Percentiles rank a stretch among this genome's conserved stretches.
Evolutionary conservation across 2,888 invertebrate species (phyloP).

Genomic region (Hemicrepidius hirtus): DNA sequence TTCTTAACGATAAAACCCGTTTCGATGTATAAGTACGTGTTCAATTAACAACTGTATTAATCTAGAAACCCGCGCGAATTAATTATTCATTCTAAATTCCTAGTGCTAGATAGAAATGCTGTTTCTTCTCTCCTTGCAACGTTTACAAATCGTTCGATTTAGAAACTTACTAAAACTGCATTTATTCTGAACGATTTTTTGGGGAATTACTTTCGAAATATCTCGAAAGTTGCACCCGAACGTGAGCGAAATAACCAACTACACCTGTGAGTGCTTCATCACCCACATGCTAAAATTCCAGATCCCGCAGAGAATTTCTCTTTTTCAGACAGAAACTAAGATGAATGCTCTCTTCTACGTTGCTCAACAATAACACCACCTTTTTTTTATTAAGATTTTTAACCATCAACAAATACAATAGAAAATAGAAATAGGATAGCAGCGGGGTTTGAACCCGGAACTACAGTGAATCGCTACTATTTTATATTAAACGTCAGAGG

Average conservation of each 20-base stretch:
- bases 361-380: too few species aligned
- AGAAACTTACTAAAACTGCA: slow-evolving; percentile 23
- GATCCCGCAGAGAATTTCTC: too few species aligned
- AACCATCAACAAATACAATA: too few species aligned
- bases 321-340: neutral
- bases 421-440: too few species aligned
- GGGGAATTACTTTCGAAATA: slow-evolving; percentile 23
- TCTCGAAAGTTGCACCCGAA: slow-evolving; percentile 25
- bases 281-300: too few species aligned
- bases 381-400: too few species aligned
- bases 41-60: slow-evolving; percentile 35
- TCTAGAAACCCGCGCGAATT: slow-evolving; percentile 24
- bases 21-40: slow-evolving; percentile 22
- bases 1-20: slow-evolving; percentile 36
- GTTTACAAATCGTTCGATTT: slow-evolving; percentile 21
- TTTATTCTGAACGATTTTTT: slow-evolving; percentile 21
- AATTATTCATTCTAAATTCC: slow-evolving; percentile 31
- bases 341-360: too few species aligned
- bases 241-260: slow-evolving; percentile 11
- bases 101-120: slow-evolving; percentile 10
- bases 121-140: slow-evolving; percentile 10
- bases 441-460: too few species aligned
- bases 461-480: too few species aligned
- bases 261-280: neutral
- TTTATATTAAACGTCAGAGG: too few species aligned